Conservation (phyloP, 2,113 vertebrate species). For the Rattus norvegicus region DNA sequence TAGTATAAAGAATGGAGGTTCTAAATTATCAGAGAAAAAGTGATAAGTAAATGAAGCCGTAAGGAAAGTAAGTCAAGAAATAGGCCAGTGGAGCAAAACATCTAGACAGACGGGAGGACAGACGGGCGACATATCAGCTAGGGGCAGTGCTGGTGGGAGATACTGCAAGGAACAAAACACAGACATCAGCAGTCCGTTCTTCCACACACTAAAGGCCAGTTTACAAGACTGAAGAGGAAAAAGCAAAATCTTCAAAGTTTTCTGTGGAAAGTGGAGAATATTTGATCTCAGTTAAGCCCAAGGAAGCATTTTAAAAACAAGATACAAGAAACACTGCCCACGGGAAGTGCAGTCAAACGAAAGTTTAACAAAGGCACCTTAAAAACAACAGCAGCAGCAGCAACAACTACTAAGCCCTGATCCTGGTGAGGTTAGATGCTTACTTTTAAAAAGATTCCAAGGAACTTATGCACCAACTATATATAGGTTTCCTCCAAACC, state of each 20-base stretch:
- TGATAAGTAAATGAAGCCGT: not conserved
- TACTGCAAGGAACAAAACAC: not conserved
- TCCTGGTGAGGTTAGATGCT: not conserved
- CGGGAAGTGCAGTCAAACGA: not conserved
- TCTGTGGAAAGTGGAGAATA: not conserved
- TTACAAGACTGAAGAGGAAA: not conserved
- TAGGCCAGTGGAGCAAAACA: not conserved
- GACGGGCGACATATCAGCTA: not conserved
- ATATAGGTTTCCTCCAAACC: not conserved
- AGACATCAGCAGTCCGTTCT: not conserved
- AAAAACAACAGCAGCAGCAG: not conserved
- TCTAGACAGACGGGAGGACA: not conserved
- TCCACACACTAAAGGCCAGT: not conserved
- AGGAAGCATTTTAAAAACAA: not conserved
- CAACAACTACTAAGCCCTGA: not conserved
- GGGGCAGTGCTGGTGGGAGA: accelerated
- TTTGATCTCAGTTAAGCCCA: not conserved
- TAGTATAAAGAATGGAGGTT: not conserved
- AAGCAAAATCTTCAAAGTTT: not conserved
- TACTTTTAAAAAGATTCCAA: not conserved
- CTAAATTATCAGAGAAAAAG: not conserved
- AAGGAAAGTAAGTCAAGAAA: not conserved
- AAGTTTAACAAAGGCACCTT: not conserved
- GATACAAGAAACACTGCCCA: not conserved
- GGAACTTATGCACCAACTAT: not conserved